Conservation (phyloP, 2,888 invertebrate species). For the Lobophora halterata region DNA sequence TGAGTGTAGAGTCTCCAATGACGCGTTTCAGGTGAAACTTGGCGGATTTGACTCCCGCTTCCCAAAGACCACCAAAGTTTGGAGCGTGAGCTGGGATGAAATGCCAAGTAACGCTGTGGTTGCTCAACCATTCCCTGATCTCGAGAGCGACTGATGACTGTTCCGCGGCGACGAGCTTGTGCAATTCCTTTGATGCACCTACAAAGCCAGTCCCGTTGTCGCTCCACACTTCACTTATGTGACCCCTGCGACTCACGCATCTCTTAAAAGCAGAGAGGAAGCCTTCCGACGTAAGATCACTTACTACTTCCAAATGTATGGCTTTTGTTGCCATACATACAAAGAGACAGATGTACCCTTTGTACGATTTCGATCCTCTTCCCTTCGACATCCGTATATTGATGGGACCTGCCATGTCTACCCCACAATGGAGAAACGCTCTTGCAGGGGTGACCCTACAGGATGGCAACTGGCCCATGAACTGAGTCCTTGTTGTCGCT, state of each 20-base stretch:
- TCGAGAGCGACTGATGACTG: neutral
- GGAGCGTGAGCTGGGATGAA: conserved; percentile 25
- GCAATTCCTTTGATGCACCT: neutral
- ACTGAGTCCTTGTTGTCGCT: neutral
- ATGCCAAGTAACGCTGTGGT: conserved; percentile 19
- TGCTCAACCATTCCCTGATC: conserved; percentile 1
- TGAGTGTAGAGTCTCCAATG: conserved; percentile 18
- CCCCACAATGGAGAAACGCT: conserved; percentile 23
- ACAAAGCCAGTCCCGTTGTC: conserved; percentile 23
- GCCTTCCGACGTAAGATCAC: conserved; percentile 26
- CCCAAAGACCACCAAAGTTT: conserved; percentile 20
- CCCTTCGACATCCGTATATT: conserved; percentile 17
- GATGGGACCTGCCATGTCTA: conserved; percentile 29
- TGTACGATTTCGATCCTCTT: conserved; percentile 18
- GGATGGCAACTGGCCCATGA: neutral
- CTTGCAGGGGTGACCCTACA: conserved; percentile 15
- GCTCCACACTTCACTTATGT: conserved; percentile 9
- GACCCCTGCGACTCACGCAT: conserved; percentile 8
- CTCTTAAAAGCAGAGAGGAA: conserved; percentile 12
- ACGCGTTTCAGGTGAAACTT: conserved; percentile 8
- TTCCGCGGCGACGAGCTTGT: neutral
- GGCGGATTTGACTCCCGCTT: neutral
- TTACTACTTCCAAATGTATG: neutral
- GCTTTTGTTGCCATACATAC: conserved; percentile 15
- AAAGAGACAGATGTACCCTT: too few species aligned